Evolutionary conservation across 2,888 invertebrate species (phyloP).

Genomic region (Leptopterna dolabrata): DNA sequence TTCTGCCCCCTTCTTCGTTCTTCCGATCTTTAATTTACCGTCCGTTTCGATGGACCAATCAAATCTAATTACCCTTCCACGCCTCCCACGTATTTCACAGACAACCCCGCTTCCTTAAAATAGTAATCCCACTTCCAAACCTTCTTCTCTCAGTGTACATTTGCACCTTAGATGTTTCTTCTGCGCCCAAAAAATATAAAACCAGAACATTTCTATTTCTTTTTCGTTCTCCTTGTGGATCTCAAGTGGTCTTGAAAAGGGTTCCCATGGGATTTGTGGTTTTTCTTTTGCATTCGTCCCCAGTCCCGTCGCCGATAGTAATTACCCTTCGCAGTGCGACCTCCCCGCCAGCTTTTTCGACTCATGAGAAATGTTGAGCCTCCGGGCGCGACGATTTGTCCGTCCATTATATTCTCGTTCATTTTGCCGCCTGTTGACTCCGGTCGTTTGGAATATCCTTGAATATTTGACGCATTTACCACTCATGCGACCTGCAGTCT

Average conservation of each 20-base stretch:
- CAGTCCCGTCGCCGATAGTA: conserved; percentile 33
- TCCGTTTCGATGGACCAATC: conserved; percentile 30
- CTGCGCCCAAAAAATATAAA: not conserved
- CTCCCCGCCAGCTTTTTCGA: conserved; percentile 30
- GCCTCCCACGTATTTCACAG: not conserved
- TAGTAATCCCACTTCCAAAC: not conserved
- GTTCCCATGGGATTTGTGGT: conserved; percentile 38
- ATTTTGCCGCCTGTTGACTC: conserved; percentile 1
- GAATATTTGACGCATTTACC: not conserved
- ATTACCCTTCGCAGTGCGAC: conserved; percentile 17
- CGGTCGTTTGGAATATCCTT: not conserved
- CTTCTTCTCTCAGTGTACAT: not conserved
- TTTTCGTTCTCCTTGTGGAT: not conserved
- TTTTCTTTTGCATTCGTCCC: conserved; percentile 31
- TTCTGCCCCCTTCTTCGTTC: not conserved
- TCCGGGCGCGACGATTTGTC: conserved; percentile 35
- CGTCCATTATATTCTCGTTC: conserved; percentile 26
- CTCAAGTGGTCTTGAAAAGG: conserved; percentile 1
- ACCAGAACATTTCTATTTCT: not conserved
- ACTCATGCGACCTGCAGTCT: too few species aligned
- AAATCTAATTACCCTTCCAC: conserved; percentile 23
- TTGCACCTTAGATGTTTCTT: not conserved
- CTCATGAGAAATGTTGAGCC: conserved; percentile 44
- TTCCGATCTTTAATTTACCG: conserved; percentile 33
- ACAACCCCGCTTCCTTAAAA: not conserved